phyloP scores from a whole-genome alignment of 2,113 vertebrate genomes.

The Xenotilapia caudafasciata region DNA sequence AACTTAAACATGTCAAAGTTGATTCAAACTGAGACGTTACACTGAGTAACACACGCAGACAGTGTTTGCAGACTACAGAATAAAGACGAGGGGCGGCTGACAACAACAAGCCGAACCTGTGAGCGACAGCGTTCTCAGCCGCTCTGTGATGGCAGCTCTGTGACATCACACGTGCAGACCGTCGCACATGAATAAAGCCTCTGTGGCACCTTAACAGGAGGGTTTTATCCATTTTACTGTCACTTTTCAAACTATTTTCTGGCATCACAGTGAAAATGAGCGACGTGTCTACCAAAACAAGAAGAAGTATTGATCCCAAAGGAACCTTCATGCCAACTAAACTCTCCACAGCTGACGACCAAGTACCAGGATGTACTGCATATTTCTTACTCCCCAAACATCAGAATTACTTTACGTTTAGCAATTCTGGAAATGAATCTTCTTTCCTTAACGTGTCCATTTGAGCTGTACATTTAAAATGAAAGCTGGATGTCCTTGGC shows the following conservation, averaged over 20 bases:
- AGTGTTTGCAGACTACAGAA: not conserved
- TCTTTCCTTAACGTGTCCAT: not conserved
- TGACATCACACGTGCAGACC: not conserved
- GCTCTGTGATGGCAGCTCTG: not conserved
- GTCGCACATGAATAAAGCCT: not conserved
- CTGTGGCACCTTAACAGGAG: not conserved
- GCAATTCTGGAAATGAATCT: not conserved
- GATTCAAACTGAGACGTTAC: not conserved
- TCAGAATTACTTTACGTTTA: not conserved
- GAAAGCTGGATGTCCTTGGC: not conserved
- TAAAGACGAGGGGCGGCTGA: not conserved
- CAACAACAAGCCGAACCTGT: not conserved
- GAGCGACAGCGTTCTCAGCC: not conserved
- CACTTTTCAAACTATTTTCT: not conserved
- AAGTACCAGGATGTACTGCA: not conserved
- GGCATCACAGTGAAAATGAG: not conserved
- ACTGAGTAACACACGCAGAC: not conserved
- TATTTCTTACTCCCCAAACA: not conserved
- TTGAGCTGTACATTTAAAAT: not conserved
- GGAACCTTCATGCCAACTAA: not conserved
- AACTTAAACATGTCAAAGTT: not conserved
- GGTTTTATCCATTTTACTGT: not conserved
- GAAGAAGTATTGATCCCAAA: not conserved
- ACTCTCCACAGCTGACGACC: not conserved
- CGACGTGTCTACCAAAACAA: not conserved